A percentile compares a stretch with the other conserved stretches of the same genome.
Evolutionary conservation across 2,797 vertebrate genomes (phyloP).

Genomic region (Danionella dracula): DNA sequence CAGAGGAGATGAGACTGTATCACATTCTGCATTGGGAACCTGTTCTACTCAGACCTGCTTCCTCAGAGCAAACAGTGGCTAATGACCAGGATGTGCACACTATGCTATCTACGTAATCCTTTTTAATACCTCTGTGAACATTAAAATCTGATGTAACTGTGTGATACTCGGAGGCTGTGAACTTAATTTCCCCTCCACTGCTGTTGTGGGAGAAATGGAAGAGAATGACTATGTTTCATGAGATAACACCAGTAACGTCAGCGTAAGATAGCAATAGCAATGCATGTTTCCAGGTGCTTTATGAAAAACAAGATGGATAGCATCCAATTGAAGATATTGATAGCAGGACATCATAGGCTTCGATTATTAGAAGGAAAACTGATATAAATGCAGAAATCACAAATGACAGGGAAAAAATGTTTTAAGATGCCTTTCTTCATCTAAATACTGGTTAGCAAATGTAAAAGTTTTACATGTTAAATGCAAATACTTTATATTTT

Average conservation of each 20-base stretch:
- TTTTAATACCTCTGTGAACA: slow-evolving; percentile 55
- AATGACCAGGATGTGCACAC: slow-evolving; percentile 41
- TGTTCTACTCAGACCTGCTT: slow-evolving; percentile 7
- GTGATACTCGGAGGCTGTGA: slow-evolving; percentile 44
- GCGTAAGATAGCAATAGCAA: not conserved
- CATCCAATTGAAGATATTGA: not conserved
- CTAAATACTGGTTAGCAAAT: no score
- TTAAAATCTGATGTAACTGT: slow-evolving; percentile 53
- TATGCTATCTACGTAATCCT: slow-evolving; percentile 59
- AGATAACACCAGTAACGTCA: not conserved
- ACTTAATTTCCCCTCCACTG: slow-evolving; percentile 44
- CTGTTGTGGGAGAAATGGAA: slow-evolving; percentile 6
- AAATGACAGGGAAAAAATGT: no score
- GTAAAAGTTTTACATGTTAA: no score
- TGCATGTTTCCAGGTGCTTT: not conserved
- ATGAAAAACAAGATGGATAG: not conserved
- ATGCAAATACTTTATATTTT: no score
- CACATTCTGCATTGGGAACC: slow-evolving; percentile 53
- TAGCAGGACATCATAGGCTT: not conserved
- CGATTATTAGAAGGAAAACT: no score
- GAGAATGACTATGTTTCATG: not conserved
- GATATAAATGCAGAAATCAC: no score
- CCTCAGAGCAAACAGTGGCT: slow-evolving; percentile 27
- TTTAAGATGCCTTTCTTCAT: no score
- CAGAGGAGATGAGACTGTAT: slow-evolving; percentile 60